Evolutionary conservation across 2,888 invertebrate species (phyloP).

Genomic region (Aphidoletes aphidimyza): DNA sequence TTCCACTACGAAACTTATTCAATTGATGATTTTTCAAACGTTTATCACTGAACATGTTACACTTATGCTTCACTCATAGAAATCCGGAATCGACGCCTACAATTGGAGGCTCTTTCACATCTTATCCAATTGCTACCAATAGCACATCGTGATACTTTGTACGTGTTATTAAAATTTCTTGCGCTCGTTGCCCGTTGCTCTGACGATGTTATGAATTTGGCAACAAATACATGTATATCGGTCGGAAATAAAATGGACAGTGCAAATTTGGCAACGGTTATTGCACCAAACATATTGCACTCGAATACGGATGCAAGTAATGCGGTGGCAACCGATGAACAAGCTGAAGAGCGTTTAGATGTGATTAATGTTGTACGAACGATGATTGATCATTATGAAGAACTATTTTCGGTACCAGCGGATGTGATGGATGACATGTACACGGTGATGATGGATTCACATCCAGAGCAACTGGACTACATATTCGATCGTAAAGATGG

Average conservation of each 20-base stretch:
- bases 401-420: constrained; percentile 80
- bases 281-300: constrained; percentile 93
- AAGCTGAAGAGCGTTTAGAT: constrained; percentile 79
- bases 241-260: constrained; percentile 93
- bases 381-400: constrained; percentile 70
- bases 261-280: constrained; percentile 89
- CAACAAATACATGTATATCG: constrained; percentile 67
- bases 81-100: constrained; percentile 83
- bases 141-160: constrained; percentile 88
- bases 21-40: too few species aligned
- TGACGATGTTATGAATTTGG: constrained; percentile 68
- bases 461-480: constrained; percentile 83
- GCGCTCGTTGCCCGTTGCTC: constrained; percentile 79
- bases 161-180: constrained; percentile 81
- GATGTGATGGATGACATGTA: constrained; percentile 88
- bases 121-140: constrained; percentile 86
- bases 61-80: constrained; percentile 69
- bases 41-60: too few species aligned
- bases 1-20: too few species aligned
- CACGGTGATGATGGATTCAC: constrained; percentile 83
- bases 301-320: neutral
- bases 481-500: constrained; percentile 66
- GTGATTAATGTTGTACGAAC: constrained; percentile 87
- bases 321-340: constrained; percentile 61
- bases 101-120: constrained; percentile 84